Evolutionary conservation across 2,113 vertebrate genomes (phyloP).

Genomic region (Crotalus helleri): DNA sequence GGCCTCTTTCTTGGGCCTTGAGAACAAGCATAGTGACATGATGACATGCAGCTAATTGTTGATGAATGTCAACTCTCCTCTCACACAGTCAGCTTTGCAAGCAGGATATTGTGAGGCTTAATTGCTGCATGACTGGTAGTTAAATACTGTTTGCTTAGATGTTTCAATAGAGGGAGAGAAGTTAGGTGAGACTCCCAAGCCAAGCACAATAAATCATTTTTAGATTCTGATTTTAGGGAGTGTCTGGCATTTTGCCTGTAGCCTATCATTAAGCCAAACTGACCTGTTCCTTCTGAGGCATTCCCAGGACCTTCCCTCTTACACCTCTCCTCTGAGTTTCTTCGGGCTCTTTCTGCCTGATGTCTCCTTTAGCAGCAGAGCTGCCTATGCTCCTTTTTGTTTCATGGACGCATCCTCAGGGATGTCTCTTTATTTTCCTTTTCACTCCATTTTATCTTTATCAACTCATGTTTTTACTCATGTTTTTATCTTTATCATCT

Average conservation of each 20-base stretch:
- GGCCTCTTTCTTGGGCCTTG: neutral
- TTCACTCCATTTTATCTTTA: neutral
- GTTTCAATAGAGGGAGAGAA: slow-evolving; percentile 35
- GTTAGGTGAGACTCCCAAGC: slow-evolving; percentile 32
- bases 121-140: slow-evolving; percentile 48
- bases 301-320: neutral
- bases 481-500: no score
- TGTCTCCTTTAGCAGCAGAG: neutral
- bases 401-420: neutral
- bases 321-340: neutral
- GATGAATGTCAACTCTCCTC: slow-evolving; percentile 39
- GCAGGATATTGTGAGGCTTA: slow-evolving; percentile 6
- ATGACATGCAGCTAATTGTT: neutral
- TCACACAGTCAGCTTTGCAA: slow-evolving; percentile 43
- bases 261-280: slow-evolving; percentile 21
- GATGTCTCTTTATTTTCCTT: neutral
- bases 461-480: neutral
- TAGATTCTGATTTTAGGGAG: slow-evolving; percentile 36
- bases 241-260: neutral
- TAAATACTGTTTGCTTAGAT: slow-evolving; percentile 31
- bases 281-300: neutral
- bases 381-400: neutral
- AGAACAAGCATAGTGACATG: neutral
- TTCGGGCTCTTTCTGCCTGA: neutral
- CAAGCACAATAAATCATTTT: slow-evolving; percentile 38